Conservation (phyloP, 2,113 vertebrate species). For the Forbesichthys papilliferus region DNA sequence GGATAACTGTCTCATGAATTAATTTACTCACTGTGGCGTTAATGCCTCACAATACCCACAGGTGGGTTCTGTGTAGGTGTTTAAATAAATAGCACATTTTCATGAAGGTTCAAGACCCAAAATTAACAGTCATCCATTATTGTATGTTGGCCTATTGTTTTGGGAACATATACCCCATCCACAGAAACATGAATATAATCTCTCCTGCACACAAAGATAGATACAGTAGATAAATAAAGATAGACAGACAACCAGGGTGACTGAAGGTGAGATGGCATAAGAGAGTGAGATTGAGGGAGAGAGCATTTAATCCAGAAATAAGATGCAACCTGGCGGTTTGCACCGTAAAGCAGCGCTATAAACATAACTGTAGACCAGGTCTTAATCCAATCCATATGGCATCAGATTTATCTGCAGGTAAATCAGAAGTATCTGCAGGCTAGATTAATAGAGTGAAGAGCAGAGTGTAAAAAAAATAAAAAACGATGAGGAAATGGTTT, state of each 20-base stretch:
- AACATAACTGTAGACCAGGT: slow-evolving; percentile 57
- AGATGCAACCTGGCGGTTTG: slow-evolving; percentile 24
- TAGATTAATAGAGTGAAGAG: slow-evolving; percentile 71
- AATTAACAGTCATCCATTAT: slow-evolving; percentile 17
- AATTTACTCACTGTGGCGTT: not conserved
- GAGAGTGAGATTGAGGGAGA: slow-evolving; percentile 13
- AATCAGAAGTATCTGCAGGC: slow-evolving; percentile 69
- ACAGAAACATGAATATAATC: slow-evolving; percentile 43
- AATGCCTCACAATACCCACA: not conserved
- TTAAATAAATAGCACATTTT: slow-evolving; percentile 29
- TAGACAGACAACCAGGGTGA: not conserved
- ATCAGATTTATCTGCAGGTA: slow-evolving; percentile 73
- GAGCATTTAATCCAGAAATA: slow-evolving; percentile 47
- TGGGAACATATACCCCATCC: slow-evolving; percentile 19
- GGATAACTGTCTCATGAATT: not conserved
- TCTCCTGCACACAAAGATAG: slow-evolving; percentile 16
- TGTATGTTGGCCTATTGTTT: slow-evolving; percentile 30
- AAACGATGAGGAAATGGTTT: slow-evolving; percentile 67
- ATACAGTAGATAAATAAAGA: slow-evolving; percentile 2
- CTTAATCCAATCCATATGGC: slow-evolving; percentile 73
- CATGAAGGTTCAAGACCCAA: slow-evolving; percentile 15
- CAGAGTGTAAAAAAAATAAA: slow-evolving; percentile 36
- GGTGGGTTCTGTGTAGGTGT: not conserved
- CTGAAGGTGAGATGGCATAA: slow-evolving; percentile 4
- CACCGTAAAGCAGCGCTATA: slow-evolving; percentile 67